Percentiles rank a stretch among this genome's conserved stretches.
phyloP scores from a whole-genome alignment of 1,140 invertebrate species.

The Hydropsyche tenuis region DNA sequence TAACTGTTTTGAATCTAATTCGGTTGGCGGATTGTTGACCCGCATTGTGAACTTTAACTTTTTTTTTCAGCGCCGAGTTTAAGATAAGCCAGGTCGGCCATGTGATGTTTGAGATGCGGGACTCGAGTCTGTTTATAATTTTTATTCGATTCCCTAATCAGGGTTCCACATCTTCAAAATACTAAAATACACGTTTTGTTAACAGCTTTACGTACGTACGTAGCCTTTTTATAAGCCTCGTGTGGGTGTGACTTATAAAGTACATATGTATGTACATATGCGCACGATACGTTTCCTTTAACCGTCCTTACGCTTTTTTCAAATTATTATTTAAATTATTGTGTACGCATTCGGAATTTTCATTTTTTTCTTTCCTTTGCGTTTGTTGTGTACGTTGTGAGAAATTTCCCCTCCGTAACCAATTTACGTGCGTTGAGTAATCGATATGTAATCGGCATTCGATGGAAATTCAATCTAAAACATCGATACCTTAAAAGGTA shows the following conservation, averaged over 20 bases:
- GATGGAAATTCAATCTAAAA: constrained; percentile 21
- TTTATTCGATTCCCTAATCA: constrained; percentile 13
- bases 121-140: constrained; percentile 1
- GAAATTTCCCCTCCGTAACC: neutral
- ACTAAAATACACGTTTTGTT: constrained; percentile 28
- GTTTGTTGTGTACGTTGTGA: neutral
- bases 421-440: constrained; percentile 21
- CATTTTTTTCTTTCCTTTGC: neutral
- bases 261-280: neutral
- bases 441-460: constrained; percentile 11
- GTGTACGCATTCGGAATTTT: constrained; percentile 4
- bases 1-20: neutral
- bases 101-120: no score
- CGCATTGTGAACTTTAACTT: no score
- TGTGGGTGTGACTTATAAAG: constrained; percentile 2
- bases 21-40: no score
- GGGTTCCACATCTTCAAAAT: constrained; percentile 4
- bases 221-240: neutral
- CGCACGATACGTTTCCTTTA: constrained; percentile 3
- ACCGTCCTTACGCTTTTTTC: neutral
- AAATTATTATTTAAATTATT: constrained; percentile 16
- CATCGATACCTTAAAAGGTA: constrained; percentile 1
- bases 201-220: neutral
- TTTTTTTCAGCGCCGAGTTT: no score
- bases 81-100: no score